These are phyloP conservation scores for Montipora capricornis DNA, from an alignment of 64 coral and sea anemone species.

Conservation along the genomic window DNA sequence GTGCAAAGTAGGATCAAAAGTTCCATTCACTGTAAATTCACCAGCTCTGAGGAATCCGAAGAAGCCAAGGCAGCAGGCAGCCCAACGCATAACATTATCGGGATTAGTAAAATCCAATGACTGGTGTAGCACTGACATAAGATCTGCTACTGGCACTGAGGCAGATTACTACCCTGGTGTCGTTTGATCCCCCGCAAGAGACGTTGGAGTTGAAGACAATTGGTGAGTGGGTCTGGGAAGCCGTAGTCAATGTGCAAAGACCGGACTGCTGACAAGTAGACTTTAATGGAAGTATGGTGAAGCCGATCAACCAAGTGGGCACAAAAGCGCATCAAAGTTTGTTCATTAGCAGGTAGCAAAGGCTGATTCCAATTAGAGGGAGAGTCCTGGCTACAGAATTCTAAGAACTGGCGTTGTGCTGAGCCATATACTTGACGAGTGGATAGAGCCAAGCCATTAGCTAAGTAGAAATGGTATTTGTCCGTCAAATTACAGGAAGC, in stretches of 20 bases:
- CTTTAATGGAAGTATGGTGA: conserved; percentile 21
- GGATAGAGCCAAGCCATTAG: background rate
- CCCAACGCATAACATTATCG: conserved; percentile 35
- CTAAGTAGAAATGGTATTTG: background rate
- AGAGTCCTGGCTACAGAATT: background rate
- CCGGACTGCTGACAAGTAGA: background rate
- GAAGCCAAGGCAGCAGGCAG: background rate
- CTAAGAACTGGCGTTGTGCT: background rate
- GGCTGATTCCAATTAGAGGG: background rate
- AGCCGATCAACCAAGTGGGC: background rate
- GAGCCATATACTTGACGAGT: conserved; percentile 20
- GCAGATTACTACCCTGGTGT: background rate
- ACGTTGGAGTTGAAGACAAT: conserved; percentile 3
- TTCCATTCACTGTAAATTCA: conserved; percentile 4
- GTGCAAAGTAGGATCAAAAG: conserved; percentile 23
- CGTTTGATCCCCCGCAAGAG: conserved; percentile 14
- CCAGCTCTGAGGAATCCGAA: conserved; percentile 6
- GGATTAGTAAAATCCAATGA: background rate
- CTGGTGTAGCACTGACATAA: background rate
- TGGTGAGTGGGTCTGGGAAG: conserved; percentile 12
- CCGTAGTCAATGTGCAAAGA: conserved; percentile 46
- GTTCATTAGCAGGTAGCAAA: background rate
- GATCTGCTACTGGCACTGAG: background rate
- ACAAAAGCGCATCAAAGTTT: background rate
- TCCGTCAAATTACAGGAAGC: background rate